Conservation (phyloP, 2,113 vertebrate genomes). For the Gallinago undulata region DNA sequence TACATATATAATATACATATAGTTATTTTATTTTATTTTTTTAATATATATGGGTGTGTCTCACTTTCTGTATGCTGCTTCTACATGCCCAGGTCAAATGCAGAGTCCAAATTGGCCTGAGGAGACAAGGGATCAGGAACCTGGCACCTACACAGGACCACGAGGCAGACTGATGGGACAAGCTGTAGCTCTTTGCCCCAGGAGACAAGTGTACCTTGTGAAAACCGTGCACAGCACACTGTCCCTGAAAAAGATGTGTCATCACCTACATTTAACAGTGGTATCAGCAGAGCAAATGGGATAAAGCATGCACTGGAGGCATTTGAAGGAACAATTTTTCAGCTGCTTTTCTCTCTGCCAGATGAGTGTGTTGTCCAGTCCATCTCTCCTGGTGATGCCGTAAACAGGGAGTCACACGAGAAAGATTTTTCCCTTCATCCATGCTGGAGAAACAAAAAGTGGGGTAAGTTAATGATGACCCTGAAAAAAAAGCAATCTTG, state of each 20-base stretch:
- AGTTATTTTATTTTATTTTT: background rate
- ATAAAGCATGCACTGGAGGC: slow-evolving; percentile 20
- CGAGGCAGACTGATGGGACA: background rate
- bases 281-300: slow-evolving; percentile 27
- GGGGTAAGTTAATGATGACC: background rate
- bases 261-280: slow-evolving; percentile 54
- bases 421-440: background rate
- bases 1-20: background rate
- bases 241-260: slow-evolving; percentile 60
- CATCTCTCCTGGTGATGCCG: background rate
- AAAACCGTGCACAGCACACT: background rate
- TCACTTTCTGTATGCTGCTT: background rate
- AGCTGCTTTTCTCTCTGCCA: slow-evolving; percentile 49
- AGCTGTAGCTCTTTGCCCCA: background rate
- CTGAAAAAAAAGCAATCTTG: background rate
- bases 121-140: background rate
- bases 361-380: slow-evolving; percentile 32
- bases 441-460: background rate
- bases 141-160: background rate
- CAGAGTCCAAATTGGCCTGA: background rate
- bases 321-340: slow-evolving; percentile 35
- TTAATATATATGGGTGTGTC: too few species aligned
- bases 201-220: background rate
- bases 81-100: background rate
- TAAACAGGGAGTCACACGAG: slow-evolving; percentile 7